These are phyloP conservation scores for Nannospalax galili DNA, from an alignment of 2,113 vertebrate genomes.

Conservation along the genomic window DNA sequence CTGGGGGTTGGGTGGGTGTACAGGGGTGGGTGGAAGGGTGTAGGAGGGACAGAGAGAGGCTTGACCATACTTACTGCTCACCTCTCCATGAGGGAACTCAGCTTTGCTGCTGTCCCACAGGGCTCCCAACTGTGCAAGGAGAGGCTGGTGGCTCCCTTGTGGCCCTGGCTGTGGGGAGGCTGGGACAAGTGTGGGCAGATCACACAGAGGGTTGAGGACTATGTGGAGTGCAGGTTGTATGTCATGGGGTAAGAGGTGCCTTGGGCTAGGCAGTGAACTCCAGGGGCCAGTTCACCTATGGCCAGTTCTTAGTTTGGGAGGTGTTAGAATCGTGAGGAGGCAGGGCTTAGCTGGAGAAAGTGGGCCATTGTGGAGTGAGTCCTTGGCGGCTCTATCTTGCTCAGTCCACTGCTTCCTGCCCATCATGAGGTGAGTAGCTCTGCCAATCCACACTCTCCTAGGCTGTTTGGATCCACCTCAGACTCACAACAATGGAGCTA, in stretches of 20 bases:
- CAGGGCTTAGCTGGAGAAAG: neutral
- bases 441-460: neutral
- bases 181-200: neutral
- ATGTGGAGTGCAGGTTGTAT: accelerated
- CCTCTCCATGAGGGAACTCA: neutral
- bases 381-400: neutral
- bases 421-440: neutral
- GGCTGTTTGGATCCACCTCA: neutral
- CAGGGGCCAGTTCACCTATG: neutral
- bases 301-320: neutral
- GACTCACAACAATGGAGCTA: neutral
- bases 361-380: neutral
- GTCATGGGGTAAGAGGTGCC: neutral
- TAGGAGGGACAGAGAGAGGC: no score
- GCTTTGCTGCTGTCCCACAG: neutral
- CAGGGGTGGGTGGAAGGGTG: no score
- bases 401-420: neutral
- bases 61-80: no score
- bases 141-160: neutral
- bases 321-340: neutral
- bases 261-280: neutral
- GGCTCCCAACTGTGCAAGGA: neutral
- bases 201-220: no score
- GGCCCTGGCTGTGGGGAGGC: neutral
- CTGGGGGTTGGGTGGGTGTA: neutral